Conservation (phyloP, 2,888 invertebrate species). For the Scrobipalpa costella region DNA sequence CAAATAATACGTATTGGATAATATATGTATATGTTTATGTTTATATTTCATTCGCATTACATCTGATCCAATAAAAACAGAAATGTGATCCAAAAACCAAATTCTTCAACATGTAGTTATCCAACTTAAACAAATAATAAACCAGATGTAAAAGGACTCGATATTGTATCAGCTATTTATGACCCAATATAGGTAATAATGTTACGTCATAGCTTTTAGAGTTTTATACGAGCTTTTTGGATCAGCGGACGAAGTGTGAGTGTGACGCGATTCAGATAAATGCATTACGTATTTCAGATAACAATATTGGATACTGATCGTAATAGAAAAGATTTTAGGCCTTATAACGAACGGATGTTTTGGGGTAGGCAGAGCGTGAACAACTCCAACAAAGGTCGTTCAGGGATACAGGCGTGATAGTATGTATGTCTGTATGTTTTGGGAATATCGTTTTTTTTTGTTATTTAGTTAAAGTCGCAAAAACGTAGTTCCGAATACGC, state of each 20-base stretch:
- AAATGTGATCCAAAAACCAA: background rate
- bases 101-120: background rate
- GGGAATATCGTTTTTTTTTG: no score
- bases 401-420: no score
- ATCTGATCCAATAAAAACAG: background rate
- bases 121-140: background rate
- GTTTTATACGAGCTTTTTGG: background rate
- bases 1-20: no score
- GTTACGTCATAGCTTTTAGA: constrained; percentile 6
- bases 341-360: no score
- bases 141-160: background rate
- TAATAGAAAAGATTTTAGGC: background rate
- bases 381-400: no score
- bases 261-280: constrained; percentile 10
- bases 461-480: no score
- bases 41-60: background rate
- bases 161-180: background rate
- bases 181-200: background rate
- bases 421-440: no score
- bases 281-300: background rate
- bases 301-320: background rate
- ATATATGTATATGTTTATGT: no score
- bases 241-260: background rate
- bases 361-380: no score
- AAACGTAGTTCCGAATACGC: no score